These are phyloP conservation scores for Cyclophora albipunctata DNA, from an alignment of 2,888 invertebrate genomes.

Conservation along the genomic window DNA sequence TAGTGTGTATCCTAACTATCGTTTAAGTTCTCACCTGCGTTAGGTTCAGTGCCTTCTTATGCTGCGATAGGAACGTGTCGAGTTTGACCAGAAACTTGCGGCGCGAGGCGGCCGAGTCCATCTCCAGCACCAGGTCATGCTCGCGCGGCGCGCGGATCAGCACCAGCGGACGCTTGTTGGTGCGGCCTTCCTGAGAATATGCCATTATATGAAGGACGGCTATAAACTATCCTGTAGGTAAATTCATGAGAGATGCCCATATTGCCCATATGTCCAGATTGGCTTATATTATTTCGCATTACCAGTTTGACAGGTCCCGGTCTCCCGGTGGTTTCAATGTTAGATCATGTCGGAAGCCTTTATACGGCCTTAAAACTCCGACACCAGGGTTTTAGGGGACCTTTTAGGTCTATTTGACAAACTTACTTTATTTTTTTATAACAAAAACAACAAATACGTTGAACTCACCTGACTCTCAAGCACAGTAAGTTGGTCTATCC, in stretches of 20 bases:
- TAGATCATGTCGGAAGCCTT: too few relatives aligned
- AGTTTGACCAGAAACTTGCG: slow-evolving; percentile 91
- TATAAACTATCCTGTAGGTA: too few relatives aligned
- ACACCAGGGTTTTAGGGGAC: too few relatives aligned
- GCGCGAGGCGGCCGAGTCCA: slow-evolving; percentile 86
- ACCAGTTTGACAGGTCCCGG: too few relatives aligned
- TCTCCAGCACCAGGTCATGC: slow-evolving; percentile 94
- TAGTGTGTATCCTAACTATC: not conserved
- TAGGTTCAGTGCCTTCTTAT: slow-evolving; percentile 87
- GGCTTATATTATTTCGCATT: too few relatives aligned
- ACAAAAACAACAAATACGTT: too few relatives aligned
- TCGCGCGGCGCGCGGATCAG: slow-evolving; percentile 88
- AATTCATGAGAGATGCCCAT: too few relatives aligned
- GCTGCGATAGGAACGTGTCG: slow-evolving; percentile 87
- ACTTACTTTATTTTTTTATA: too few relatives aligned
- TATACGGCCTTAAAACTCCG: too few relatives aligned
- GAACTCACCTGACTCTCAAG: slow-evolving; percentile 87
- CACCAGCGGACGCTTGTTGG: slow-evolving; percentile 87
- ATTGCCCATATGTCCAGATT: too few relatives aligned
- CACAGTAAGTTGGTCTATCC: slow-evolving; percentile 85
- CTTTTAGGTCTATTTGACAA: too few relatives aligned
- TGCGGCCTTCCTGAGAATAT: slow-evolving; percentile 74
- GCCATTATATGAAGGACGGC: not conserved
- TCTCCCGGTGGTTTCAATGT: too few relatives aligned
- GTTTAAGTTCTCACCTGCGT: slow-evolving; percentile 73